These are phyloP conservation scores for Monodelphis domestica DNA, from an alignment of 2,797 vertebrate species.

Conservation along the genomic window DNA sequence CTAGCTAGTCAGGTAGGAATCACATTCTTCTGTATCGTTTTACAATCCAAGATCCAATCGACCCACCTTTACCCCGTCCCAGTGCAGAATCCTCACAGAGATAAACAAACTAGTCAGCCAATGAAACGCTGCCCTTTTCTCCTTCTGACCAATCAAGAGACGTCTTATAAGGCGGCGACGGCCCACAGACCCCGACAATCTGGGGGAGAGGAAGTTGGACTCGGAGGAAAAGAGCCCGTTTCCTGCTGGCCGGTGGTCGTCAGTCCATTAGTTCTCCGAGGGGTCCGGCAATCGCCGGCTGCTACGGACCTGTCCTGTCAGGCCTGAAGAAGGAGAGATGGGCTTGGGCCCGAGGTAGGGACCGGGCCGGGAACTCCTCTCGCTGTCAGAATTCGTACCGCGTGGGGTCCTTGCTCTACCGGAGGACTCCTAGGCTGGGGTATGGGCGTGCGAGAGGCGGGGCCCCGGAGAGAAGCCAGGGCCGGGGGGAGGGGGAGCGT, in stretches of 20 bases:
- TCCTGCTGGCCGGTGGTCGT: not conserved
- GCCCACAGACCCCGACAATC: not conserved
- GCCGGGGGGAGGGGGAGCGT: not conserved
- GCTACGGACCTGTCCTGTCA: not conserved
- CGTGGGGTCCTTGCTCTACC: not conserved
- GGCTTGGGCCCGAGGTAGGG: not conserved
- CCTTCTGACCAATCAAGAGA: not conserved
- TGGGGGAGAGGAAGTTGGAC: not conserved
- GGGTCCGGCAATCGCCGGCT: not conserved
- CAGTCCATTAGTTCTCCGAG: not conserved
- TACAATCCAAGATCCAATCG: no score
- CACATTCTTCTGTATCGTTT: not conserved
- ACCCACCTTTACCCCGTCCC: accelerated
- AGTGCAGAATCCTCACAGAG: not conserved
- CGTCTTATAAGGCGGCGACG: not conserved
- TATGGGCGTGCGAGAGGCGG: not conserved
- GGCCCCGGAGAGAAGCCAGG: not conserved
- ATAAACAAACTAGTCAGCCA: not conserved
- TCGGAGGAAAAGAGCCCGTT: not conserved
- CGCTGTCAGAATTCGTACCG: not conserved
- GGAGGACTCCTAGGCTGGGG: not conserved
- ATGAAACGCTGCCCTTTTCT: not conserved
- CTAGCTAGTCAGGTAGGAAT: no score
- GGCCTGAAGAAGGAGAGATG: not conserved
- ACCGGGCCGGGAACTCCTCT: not conserved